A percentile compares a stretch with the other conserved stretches of the same genome.
phyloP scores from a whole-genome alignment of 2,888 invertebrate genomes.

The Unio pictorum region DNA sequence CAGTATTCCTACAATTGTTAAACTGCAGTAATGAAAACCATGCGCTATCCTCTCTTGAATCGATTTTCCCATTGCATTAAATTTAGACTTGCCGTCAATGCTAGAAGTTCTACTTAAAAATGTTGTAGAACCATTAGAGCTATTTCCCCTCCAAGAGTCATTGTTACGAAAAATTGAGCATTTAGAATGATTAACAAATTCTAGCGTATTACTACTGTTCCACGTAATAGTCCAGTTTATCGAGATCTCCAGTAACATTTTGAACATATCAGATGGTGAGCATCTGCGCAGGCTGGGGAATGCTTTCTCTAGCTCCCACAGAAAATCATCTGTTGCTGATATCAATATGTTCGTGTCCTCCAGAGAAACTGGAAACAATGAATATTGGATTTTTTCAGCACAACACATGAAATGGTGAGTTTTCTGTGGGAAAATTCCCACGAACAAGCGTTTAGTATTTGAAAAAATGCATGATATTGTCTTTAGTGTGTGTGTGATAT shows the following conservation, averaged over 20 bases:
- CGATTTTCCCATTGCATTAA: constrained; percentile 21
- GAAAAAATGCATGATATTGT: too few relatives aligned
- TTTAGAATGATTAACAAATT: too few relatives aligned
- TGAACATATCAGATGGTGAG: constrained; percentile 32
- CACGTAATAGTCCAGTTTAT: constrained; percentile 22
- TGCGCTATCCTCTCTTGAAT: constrained; percentile 57
- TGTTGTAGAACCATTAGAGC: too few relatives aligned
- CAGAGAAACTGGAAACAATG: constrained; percentile 43
- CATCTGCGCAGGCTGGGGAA: constrained; percentile 21
- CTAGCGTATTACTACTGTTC: too few relatives aligned
- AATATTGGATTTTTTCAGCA: neutral
- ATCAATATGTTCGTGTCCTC: constrained; percentile 45
- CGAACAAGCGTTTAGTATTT: too few relatives aligned
- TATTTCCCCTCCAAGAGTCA: too few relatives aligned
- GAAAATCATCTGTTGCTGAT: constrained; percentile 34
- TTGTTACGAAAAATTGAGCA: too few relatives aligned
- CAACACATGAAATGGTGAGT: neutral
- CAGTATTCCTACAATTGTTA: constrained; percentile 53
- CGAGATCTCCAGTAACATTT: constrained; percentile 28
- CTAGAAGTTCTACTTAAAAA: too few relatives aligned
- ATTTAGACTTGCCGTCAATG: neutral
- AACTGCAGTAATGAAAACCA: constrained; percentile 60
- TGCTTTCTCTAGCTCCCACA: constrained; percentile 21
- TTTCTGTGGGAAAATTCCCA: too few relatives aligned
- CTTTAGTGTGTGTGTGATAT: too few relatives aligned